These are phyloP conservation scores for Morpho achilles DNA, from an alignment of 2,888 invertebrate genomes.

Conservation along the genomic window DNA sequence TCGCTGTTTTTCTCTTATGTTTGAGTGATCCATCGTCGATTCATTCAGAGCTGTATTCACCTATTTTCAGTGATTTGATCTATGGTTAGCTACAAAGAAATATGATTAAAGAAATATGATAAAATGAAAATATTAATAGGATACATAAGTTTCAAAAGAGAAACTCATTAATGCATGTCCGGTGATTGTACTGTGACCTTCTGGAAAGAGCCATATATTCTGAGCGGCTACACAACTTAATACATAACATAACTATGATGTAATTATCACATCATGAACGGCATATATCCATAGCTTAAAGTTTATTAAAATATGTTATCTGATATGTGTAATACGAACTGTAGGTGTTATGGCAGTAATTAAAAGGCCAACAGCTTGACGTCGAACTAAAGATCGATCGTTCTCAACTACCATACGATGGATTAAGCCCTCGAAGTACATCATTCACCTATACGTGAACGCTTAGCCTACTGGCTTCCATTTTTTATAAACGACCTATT, in stretches of 20 bases:
- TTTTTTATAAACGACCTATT: background rate
- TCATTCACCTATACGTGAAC: background rate
- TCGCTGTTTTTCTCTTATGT: too few relatives aligned
- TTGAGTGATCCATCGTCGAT: too few relatives aligned
- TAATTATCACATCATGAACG: background rate
- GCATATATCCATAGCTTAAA: background rate
- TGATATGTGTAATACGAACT: background rate
- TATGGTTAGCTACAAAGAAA: too few relatives aligned
- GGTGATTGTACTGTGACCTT: too few relatives aligned
- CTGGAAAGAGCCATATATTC: background rate
- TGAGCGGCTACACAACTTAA: background rate
- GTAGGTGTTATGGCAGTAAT: constrained; percentile 8
- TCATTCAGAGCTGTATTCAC: too few relatives aligned
- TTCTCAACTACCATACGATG: background rate
- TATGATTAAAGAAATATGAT: background rate
- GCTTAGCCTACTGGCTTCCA: background rate
- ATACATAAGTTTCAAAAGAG: too few relatives aligned
- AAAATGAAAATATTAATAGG: background rate
- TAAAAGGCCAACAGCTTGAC: constrained; percentile 1
- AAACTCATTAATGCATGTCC: too few relatives aligned
- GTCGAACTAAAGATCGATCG: constrained; percentile 10
- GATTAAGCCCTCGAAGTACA: constrained; percentile 4
- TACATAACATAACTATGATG: background rate
- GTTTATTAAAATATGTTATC: background rate
- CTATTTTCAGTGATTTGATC: too few relatives aligned